Conservation (phyloP, 2,113 vertebrate genomes). For the Corythornis cristatus region DNA sequence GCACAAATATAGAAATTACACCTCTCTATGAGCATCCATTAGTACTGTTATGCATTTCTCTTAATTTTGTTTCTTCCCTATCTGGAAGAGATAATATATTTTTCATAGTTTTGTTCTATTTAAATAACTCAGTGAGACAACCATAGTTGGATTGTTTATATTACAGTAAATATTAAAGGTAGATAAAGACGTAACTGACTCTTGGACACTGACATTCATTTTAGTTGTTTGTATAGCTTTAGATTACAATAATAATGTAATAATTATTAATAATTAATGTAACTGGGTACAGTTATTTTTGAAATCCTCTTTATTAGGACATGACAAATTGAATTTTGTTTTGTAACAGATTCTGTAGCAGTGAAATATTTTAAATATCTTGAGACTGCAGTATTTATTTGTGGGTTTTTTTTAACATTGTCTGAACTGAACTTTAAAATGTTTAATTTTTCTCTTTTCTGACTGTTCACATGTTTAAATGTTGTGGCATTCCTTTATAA, state of each 20-base stretch:
- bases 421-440: neutral
- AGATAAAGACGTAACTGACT: neutral
- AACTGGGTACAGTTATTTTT: neutral
- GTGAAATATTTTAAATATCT: neutral
- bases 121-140: constrained; percentile 13
- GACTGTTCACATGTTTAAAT: neutral
- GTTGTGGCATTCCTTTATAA: neutral
- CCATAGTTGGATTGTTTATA: neutral
- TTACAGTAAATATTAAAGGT: neutral
- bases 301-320: neutral
- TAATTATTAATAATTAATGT: no score
- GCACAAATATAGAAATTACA: neutral
- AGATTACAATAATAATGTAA: neutral
- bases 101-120: constrained; percentile 3
- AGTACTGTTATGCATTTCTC: neutral
- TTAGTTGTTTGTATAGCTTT: neutral
- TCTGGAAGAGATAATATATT: constrained; percentile 28
- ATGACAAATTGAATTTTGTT: neutral
- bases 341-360: neutral
- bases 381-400: neutral
- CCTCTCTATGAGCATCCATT: neutral
- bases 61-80: neutral
- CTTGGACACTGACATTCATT: neutral
- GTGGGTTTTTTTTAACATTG: neutral
- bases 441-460: neutral